Evolutionary conservation across 2,888 invertebrate species (phyloP).

Genomic region (Himalopsyche tibetana): DNA sequence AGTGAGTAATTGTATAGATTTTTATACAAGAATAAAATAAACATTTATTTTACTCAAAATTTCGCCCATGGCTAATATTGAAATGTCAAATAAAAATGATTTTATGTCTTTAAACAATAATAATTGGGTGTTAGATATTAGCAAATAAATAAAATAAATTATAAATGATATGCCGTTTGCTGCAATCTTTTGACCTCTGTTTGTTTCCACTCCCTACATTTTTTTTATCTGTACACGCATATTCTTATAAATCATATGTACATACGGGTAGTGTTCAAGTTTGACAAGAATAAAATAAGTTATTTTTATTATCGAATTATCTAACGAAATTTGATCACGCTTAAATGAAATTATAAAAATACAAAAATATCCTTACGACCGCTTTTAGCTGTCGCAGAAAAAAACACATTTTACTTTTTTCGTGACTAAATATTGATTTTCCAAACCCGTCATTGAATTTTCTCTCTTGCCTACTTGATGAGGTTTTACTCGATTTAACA

Average conservation of each 20-base stretch:
- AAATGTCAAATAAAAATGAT: neutral
- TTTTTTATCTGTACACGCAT: conserved; percentile 4
- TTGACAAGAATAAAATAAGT: neutral
- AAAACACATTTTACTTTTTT: too few species aligned
- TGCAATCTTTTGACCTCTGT: conserved; percentile 22
- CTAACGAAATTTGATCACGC: too few species aligned
- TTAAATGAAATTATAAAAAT: too few species aligned
- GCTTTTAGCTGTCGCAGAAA: too few species aligned
- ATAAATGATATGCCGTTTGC: conserved; percentile 12
- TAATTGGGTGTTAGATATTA: conserved; percentile 17
- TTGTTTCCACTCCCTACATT: conserved; percentile 34
- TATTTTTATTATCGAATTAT: too few species aligned
- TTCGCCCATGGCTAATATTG: neutral
- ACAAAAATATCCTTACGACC: too few species aligned
- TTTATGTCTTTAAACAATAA: conserved; percentile 13
- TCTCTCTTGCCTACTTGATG: too few species aligned
- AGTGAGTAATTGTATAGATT: neutral
- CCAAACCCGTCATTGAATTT: too few species aligned
- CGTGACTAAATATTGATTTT: too few species aligned
- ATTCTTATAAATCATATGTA: conserved; percentile 17
- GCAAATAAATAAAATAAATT: conserved; percentile 9
- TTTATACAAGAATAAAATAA: neutral
- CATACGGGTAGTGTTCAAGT: conserved; percentile 8
- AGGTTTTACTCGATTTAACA: too few species aligned
- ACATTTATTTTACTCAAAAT: neutral